These are phyloP conservation scores for Nicator chloris DNA, from an alignment of 2,113 vertebrate genomes.

Conservation along the genomic window DNA sequence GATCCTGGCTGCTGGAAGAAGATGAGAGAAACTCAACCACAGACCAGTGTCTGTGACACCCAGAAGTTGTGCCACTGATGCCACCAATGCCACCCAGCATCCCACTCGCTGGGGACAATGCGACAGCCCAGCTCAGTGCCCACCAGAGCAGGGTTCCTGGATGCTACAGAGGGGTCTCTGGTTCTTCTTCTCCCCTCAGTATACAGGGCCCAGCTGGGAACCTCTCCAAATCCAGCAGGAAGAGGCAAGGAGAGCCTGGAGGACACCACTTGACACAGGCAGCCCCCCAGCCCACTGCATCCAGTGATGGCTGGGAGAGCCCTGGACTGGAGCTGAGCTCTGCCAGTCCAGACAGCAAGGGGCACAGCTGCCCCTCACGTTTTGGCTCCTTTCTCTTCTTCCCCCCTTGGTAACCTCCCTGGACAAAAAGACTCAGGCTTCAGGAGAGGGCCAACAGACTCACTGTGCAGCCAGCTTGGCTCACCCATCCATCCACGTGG, in stretches of 20 bases:
- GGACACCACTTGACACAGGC: neutral
- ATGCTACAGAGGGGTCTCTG: neutral
- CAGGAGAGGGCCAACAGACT: neutral
- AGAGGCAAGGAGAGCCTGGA: neutral
- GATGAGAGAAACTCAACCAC: neutral
- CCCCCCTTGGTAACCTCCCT: neutral
- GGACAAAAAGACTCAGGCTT: neutral
- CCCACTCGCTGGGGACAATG: fast-evolving
- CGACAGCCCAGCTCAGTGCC: neutral
- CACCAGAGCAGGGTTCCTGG: neutral
- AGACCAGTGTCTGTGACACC: neutral
- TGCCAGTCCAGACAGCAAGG: neutral
- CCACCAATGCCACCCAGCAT: neutral
- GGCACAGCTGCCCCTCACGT: neutral
- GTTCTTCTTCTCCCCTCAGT: neutral
- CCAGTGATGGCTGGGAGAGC: neutral
- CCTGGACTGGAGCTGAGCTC: neutral
- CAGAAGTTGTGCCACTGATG: neutral
- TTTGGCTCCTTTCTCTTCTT: neutral
- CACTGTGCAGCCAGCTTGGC: fast-evolving
- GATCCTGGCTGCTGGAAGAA: neutral
- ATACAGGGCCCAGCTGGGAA: neutral
- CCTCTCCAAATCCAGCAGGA: neutral
- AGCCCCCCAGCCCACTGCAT: neutral
- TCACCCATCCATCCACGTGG: neutral